Evolutionary conservation across 2,888 invertebrate species (phyloP), one percentile per base, ranked within the genome.

Genomic region (Zele albiditarsus): DNA sequence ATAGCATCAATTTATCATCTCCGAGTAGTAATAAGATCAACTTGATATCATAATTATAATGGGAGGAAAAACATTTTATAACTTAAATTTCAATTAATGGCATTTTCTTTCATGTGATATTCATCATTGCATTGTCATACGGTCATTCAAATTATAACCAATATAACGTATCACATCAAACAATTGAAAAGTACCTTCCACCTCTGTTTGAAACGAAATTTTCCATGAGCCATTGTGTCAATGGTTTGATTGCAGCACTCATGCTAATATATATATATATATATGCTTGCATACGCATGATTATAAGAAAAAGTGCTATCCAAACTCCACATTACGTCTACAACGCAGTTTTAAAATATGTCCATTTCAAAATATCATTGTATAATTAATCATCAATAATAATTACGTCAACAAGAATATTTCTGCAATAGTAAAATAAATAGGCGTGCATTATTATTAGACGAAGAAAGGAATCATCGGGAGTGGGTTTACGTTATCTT

Each of bases 401-500:
- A 53, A 38, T 38, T 12, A 38, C 38, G 38, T 20, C 20, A 53
- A 60, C 25, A 14, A 12, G 4, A 27, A 28, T 25, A 60, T 25
- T 58, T 3, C 10, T 4, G 27, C 27, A 6, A 5, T 25, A 16
- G 14, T 1, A 27, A 33, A 31, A 6, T 38, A 63, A 63, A 63
- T 12, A n/a, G 8, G n/a, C 3, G 33, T 2, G 12, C 33, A 20
- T 8, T 3, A 69, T 46, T 27, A 42, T n/a, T 12, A 28, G 5
- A 27, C 10, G 23, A n/a, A 12, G 25, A 46, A 31, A 67, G 3
- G 28, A 60, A 75, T 71, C 46, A 71, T 58, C 16, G 49, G 31
- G 38, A 71, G 33, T 60, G 70, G 46, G 67, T 60, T 58, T 71
- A 10, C 28, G 58, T 66, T 71, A 71, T 58, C 68, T 68, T 58